Evolutionary conservation across 1,140 invertebrate species (phyloP).

Genomic region (Dufourea novaeangliae): DNA sequence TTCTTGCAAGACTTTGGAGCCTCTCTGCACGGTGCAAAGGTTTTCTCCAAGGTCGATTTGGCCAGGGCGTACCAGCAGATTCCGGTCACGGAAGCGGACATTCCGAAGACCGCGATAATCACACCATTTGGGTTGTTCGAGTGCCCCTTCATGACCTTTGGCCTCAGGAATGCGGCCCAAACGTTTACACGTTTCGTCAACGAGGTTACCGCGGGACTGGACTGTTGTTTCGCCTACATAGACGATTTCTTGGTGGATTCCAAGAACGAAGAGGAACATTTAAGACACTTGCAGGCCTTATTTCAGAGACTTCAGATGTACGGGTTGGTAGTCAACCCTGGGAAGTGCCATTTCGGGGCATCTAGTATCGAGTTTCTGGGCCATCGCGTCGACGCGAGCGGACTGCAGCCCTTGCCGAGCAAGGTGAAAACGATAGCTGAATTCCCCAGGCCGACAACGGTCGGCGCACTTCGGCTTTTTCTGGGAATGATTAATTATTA

Average conservation of each 20-base stretch:
- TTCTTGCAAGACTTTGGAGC: conserved; percentile 68
- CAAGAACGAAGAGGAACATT: neutral
- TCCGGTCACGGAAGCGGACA: conserved; percentile 69
- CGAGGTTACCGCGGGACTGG: neutral
- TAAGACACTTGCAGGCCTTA: neutral
- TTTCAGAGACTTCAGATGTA: neutral
- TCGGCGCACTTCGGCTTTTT: neutral
- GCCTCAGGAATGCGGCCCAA: conserved; percentile 78
- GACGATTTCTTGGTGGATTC: conserved; percentile 19
- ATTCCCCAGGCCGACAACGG: neutral
- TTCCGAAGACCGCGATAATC: conserved; percentile 73
- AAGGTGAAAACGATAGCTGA: neutral
- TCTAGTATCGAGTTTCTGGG: neutral
- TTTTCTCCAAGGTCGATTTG: conserved; percentile 80
- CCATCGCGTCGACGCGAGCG: neutral
- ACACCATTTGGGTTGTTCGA: conserved; percentile 73
- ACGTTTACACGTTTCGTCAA: conserved; percentile 80
- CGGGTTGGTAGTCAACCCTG: neutral
- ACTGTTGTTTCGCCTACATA: conserved; percentile 3
- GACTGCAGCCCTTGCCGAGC: neutral
- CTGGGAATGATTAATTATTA: neutral
- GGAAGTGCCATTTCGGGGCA: neutral
- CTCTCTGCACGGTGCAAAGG: conserved; percentile 65
- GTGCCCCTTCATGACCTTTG: conserved; percentile 76
- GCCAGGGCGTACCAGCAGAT: conserved; percentile 80